A percentile compares a stretch with the other conserved stretches of the same genome.
Conservation (phyloP, 2,113 vertebrate genomes). For the Gymnogyps californianus region DNA sequence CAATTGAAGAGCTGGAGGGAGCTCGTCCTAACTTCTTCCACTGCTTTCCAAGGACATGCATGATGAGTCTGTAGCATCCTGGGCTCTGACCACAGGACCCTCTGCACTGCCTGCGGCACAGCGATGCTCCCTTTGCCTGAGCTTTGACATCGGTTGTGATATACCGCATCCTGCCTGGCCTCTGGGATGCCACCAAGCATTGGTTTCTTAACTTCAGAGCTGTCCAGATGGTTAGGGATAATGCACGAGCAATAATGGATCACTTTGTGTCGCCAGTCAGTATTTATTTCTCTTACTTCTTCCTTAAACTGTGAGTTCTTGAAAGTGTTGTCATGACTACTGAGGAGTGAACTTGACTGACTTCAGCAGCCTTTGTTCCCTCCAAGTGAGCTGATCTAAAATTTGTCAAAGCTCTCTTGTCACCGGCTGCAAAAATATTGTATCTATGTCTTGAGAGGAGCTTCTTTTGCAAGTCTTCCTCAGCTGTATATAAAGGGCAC, state of each 20-base stretch:
- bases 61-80: background rate
- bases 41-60: background rate
- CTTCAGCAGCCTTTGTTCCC: constrained; percentile 47
- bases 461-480: background rate
- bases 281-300: constrained; percentile 20
- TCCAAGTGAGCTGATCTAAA: constrained; percentile 17
- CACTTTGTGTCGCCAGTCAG: background rate
- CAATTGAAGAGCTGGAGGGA: background rate
- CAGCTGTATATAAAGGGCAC: background rate
- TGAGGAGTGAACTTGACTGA: constrained; percentile 49
- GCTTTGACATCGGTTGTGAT: background rate
- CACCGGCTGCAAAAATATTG: background rate
- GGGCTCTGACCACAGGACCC: background rate
- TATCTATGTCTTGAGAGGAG: background rate
- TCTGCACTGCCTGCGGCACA: background rate
- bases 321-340: constrained; percentile 67
- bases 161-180: background rate
- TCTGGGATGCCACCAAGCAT: background rate
- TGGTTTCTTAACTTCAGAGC: background rate
- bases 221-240: background rate
- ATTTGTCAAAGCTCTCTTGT: constrained; percentile 15
- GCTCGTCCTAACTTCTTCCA: background rate
- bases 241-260: background rate
- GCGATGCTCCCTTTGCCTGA: background rate
- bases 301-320: constrained; percentile 1